Conservation (phyloP, 2,113 vertebrate species). For the Gallinago undulata region DNA sequence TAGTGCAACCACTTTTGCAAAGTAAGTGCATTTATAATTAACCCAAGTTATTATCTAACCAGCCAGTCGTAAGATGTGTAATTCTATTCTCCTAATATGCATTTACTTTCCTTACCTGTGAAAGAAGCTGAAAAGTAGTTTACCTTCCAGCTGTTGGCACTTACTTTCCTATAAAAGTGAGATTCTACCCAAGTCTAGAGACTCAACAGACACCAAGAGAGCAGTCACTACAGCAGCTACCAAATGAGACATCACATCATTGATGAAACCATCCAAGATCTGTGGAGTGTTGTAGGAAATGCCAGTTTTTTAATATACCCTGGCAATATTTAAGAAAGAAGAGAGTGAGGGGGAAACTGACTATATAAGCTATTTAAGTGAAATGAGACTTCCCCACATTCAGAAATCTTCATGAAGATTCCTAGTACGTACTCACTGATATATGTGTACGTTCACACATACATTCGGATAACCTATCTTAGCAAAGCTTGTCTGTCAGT, state of each 20-base stretch:
- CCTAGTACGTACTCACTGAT: background rate
- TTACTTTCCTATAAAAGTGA: slow-evolving; percentile 17
- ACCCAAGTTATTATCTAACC: background rate
- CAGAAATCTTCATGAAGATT: background rate
- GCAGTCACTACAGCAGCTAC: slow-evolving; percentile 68
- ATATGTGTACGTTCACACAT: background rate
- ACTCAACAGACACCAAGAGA: slow-evolving; percentile 31
- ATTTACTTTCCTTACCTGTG: background rate
- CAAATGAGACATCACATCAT: slow-evolving; percentile 67
- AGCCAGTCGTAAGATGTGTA: background rate
- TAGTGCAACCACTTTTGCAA: background rate
- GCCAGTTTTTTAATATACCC: slow-evolving; percentile 42
- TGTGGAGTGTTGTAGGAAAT: slow-evolving; percentile 39
- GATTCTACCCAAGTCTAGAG: slow-evolving; percentile 44
- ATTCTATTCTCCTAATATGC: slow-evolving; percentile 22
- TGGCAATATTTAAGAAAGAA: background rate
- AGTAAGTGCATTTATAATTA: slow-evolving; percentile 24
- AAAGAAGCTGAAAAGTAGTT: background rate
- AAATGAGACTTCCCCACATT: background rate
- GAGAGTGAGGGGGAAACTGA: background rate
- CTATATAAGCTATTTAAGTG: background rate
- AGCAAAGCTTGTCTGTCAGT: background rate
- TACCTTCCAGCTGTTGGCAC: background rate
- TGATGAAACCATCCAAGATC: slow-evolving; percentile 69
- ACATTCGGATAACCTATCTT: background rate